Base-by-base conservation (phyloP, 2,113 vertebrate species). In the Beaufortia kweichowensis region DNA sequence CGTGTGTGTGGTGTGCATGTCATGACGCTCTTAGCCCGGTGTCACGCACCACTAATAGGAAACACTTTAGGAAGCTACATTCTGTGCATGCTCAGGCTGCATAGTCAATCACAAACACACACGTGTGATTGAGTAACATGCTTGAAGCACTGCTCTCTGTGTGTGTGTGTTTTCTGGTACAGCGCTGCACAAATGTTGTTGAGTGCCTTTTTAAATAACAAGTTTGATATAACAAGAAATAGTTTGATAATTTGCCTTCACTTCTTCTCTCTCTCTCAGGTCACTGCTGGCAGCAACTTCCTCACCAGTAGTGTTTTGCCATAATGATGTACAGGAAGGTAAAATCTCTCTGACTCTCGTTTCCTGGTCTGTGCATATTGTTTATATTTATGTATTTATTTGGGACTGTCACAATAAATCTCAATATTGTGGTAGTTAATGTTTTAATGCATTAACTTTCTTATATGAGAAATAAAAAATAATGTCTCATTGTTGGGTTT, bases 311-410 rank as follows among this genome's bases (percentile, higher is more conserved):
- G 95, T 98, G 60, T 98, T 97, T 87, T 98, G 96, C 84, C 96
- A 98, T 86, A 98, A 98, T 14, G 96, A 98, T 0, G 92, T 96
- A 65, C 95, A 96, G 85, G 95, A 98, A 94, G 96, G 96, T 98
- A 92, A 90, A 33, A 60, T n/a, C 31, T 62, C 2, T 2, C 21
- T 9, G n/a, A n/a, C n/a, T n/a, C n/a, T n/a, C n/a, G n/a, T n/a
- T n/a, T n/a, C n/a, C n/a, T n/a, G n/a, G n/a, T n/a, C n/a, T n/a
- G n/a, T n/a, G n/a, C n/a, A n/a, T n/a, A n/a, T n/a, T n/a, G n/a
- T n/a, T n/a, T n/a, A n/a, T n/a, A n/a, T n/a, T n/a, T n/a, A n/a
- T n/a, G n/a, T n/a, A n/a, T n/a, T n/a, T n/a, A n/a, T n/a, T n/a
- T n/a, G n/a, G n/a, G n/a, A n/a, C n/a, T n/a, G n/a, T n/a, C n/a